These are phyloP conservation scores for Remorina albescens DNA, from an alignment of 2,797 vertebrate species.

Conservation along the genomic window DNA sequence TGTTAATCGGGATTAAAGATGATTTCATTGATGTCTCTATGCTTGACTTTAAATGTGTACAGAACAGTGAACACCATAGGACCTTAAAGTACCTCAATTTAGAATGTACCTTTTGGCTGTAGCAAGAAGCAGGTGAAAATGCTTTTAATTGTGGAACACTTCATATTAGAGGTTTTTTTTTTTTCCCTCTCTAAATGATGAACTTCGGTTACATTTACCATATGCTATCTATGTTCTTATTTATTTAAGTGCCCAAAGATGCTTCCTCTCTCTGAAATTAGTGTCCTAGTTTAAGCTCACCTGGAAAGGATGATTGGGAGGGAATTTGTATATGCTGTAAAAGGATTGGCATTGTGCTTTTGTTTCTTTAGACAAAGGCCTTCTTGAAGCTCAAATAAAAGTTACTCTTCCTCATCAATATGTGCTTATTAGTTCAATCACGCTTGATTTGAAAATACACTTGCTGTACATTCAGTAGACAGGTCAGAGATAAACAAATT, in stretches of 20 bases:
- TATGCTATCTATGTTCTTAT: conserved; percentile 53
- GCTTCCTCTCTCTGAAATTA: conserved; percentile 32
- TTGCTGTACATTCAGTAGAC: too few species aligned
- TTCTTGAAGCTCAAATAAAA: conserved; percentile 77
- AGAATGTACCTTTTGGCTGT: conserved; percentile 53
- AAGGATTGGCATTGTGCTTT: conserved; percentile 50
- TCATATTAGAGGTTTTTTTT: conserved; percentile 6
- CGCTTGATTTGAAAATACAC: too few species aligned
- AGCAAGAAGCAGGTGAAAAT: conserved; percentile 10
- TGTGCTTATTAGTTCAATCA: neutral
- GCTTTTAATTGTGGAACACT: conserved; percentile 14
- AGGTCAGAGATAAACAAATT: too few species aligned
- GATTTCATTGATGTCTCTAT: neutral
- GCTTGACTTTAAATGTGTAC: conserved; percentile 18
- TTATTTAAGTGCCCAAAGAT: conserved; percentile 83
- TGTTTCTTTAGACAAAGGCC: conserved; percentile 41
- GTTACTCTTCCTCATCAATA: conserved; percentile 42
- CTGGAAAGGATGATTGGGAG: conserved; percentile 34
- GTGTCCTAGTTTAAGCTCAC: conserved; percentile 16
- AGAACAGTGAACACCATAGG: conserved; percentile 37
- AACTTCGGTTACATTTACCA: conserved; percentile 34
- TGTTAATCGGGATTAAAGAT: neutral
- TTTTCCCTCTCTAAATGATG: conserved; percentile 9
- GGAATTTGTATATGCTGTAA: conserved; percentile 52
- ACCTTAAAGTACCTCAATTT: conserved; percentile 62